Conservation (phyloP, 2,797 vertebrate genomes). For the Esox masquinongy region DNA sequence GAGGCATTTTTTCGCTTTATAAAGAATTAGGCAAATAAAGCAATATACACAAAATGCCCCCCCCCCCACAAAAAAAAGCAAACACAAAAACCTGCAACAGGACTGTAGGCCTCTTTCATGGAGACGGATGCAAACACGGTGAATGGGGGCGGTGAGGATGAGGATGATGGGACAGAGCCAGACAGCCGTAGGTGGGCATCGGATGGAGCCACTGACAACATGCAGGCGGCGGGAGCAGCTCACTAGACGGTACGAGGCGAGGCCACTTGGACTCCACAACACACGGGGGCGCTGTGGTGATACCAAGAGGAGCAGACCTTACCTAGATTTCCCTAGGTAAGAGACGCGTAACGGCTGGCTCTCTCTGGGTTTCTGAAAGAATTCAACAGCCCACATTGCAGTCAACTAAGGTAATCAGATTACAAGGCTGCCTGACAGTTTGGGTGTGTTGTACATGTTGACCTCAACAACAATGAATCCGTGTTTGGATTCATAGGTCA, state of each 20-base stretch:
- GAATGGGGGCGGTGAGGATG: neutral
- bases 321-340: constrained; percentile 28
- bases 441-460: constrained; percentile 1
- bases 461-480: constrained; percentile 20
- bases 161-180: constrained; percentile 15
- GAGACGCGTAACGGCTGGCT: constrained; percentile 32
- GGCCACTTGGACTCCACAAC: constrained; percentile 39
- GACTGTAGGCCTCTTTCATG: constrained; percentile 5
- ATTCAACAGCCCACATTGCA: constrained; percentile 37
- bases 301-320: constrained; percentile 10
- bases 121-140: neutral
- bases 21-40: neutral
- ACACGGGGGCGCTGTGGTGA: neutral
- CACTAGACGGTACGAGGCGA: constrained; percentile 34
- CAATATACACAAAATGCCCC: neutral
- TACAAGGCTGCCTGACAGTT: neutral
- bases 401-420: constrained; percentile 17
- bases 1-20: neutral
- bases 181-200: constrained; percentile 22
- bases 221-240: constrained; percentile 43
- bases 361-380: constrained; percentile 28
- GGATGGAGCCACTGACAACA: constrained; percentile 25
- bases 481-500: neutral
- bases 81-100: neutral
- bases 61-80: neutral